Percentiles rank a stretch among this genome's conserved stretches.
Conservation (phyloP, 1,140 invertebrate genomes). For the Aradophagus sp. region DNA sequence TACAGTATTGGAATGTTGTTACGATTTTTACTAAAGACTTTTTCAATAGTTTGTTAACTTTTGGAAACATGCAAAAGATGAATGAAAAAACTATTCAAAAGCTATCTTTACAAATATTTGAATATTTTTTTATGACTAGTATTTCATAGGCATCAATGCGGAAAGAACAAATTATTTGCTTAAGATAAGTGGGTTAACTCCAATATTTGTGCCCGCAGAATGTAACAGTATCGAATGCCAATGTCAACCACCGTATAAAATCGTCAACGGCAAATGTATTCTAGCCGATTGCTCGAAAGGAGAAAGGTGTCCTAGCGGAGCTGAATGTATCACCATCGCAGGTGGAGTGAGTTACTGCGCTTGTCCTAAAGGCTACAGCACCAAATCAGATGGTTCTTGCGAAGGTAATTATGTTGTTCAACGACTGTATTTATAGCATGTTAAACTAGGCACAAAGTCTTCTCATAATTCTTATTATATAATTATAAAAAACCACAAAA, state of each 20-base stretch:
- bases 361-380: constrained; percentile 87
- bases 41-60: too few relatives aligned
- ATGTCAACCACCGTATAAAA: constrained; percentile 89
- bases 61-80: too few relatives aligned
- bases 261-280: constrained; percentile 88
- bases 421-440: too few relatives aligned
- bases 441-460: too few relatives aligned
- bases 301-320: constrained; percentile 85
- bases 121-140: too few relatives aligned
- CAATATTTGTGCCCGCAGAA: constrained; percentile 71
- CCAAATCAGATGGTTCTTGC: constrained; percentile 84
- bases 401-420: constrained; percentile 76
- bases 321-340: constrained; percentile 90
- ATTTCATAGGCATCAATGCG: too few relatives aligned
- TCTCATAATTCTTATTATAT: not conserved
- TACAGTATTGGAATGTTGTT: too few relatives aligned
- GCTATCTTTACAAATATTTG: too few relatives aligned
- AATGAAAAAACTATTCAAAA: too few relatives aligned
- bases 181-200: constrained; percentile 8
- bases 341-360: constrained; percentile 93
- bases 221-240: constrained; percentile 89
- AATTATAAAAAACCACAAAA: not conserved
- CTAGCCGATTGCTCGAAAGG: constrained; percentile 86
- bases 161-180: not conserved
- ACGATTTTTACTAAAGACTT: too few relatives aligned